These are phyloP conservation scores for Muricea muricata DNA, from an alignment of 92 coral and sea anemone species.

Conservation along the genomic window DNA sequence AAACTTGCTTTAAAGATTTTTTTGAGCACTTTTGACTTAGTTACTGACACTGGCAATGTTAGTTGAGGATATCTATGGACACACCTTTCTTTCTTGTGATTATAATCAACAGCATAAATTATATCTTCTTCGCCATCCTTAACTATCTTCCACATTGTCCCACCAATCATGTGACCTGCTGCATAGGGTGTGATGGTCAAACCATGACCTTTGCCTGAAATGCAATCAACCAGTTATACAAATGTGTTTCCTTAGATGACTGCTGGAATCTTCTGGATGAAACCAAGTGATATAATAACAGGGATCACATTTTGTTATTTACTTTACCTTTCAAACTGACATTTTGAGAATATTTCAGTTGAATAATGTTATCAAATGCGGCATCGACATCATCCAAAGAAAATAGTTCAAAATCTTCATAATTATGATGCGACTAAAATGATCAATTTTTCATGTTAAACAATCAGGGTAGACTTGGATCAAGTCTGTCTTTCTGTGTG, in stretches of 20 bases:
- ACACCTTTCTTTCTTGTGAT: slow-evolving; percentile 95
- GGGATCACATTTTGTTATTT: no score
- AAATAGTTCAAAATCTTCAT: slow-evolving; percentile 91
- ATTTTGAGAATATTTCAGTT: slow-evolving; percentile 95
- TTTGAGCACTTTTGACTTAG: no score
- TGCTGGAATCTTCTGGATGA: no score
- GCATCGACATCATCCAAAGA: slow-evolving; percentile 98
- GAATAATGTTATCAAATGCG: slow-evolving; percentile 94
- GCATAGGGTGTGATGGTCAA: slow-evolving; percentile 97
- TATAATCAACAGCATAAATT: slow-evolving; percentile 96
- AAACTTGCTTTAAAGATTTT: no score
- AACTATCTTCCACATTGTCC: slow-evolving; percentile 99
- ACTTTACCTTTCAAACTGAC: slow-evolving; percentile 98
- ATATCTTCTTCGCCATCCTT: slow-evolving; percentile 99
- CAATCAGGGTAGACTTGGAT: no score
- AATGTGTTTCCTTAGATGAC: neutral
- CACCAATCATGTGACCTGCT: slow-evolving; percentile 99
- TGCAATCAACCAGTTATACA: neutral
- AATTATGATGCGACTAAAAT: slow-evolving; percentile 91
- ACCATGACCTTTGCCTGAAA: slow-evolving; percentile 94
- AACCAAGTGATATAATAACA: no score
- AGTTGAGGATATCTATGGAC: no score
- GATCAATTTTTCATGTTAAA: neutral
- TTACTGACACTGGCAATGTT: neutral
- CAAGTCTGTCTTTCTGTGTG: no score